Evolutionary conservation across 2,888 invertebrate genomes (phyloP), one percentile per base, ranked within the genome.

Genomic region (Callinectes sapidus): DNA sequence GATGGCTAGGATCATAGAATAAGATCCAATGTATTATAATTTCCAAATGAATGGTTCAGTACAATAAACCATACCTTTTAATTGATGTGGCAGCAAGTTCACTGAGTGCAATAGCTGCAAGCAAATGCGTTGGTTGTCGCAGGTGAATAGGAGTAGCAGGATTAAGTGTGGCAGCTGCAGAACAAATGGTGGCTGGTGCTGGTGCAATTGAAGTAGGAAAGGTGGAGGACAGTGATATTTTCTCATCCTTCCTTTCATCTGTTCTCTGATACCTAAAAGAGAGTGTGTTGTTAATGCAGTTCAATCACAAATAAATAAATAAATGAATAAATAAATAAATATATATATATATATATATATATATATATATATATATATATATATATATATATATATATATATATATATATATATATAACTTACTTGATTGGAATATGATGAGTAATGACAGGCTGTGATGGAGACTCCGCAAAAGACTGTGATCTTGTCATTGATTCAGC

Each of bases 61-160:
- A 48, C 10, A 81, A 0, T 35, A 48, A 14, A 66, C 42, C 23
- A 87, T 87, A 94, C 94, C 94, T 93, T 91, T 94, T 94, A 48
- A 94, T 92, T 8, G 92, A 92, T 42, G 94, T 92, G 35, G 91
- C 93, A 61, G 93, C 93, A 87, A 94, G 91, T 91, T 94, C 94
- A 90, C 94, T 93, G n/a, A 94, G 92, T 16, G 94, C 94, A 61
- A 94, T 92, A 28, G 94, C 94, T 28, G 94, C 94, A n/a, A 94
- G 85, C 54, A 94, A 42, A 48, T 94, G 94, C 42, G 92, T 91
- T n/a, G 93, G 94, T 28, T 93, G 92, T 35, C 61, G 88, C 8
- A 93, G 71, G 71, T 92, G 87, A 16, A 90, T 5, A 10, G 90
- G 66, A 35, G 92, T 48, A 28, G 87, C 90, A 18, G 48, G 92